Percentiles rank a stretch among this genome's conserved stretches.
Evolutionary conservation across 2,113 vertebrate species (phyloP).

Genomic region (Callipepla squamata): DNA sequence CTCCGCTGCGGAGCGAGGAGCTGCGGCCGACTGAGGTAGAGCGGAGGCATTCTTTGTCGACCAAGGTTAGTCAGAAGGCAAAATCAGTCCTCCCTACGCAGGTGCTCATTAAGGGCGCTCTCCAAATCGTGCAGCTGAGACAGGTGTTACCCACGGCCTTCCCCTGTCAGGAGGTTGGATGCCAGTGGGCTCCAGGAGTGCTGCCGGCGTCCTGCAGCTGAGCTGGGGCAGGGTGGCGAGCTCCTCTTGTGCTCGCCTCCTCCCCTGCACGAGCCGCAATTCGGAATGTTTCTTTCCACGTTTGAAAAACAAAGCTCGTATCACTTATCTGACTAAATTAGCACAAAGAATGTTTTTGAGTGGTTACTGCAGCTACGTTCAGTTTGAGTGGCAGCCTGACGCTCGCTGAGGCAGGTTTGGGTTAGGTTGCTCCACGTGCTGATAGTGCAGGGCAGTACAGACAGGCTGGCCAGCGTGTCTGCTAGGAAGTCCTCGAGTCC

Average conservation of each 20-base stretch:
- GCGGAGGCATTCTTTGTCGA: conserved; percentile 17
- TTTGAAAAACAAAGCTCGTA: background rate
- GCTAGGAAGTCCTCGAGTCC: background rate
- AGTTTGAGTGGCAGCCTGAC: background rate
- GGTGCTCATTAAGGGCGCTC: background rate
- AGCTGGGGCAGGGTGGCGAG: background rate
- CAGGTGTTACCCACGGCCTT: background rate
- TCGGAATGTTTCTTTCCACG: background rate
- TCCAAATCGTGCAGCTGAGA: background rate
- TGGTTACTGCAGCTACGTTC: background rate
- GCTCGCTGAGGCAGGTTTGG: background rate
- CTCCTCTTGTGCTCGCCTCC: background rate
- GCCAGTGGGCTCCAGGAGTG: accelerated
- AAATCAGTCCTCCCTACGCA: background rate
- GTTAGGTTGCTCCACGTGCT: background rate
- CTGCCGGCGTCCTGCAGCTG: background rate
- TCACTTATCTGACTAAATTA: background rate
- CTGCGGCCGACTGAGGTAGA: conserved; percentile 32
- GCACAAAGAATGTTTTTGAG: background rate
- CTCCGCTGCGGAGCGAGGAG: background rate
- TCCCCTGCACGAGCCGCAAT: background rate
- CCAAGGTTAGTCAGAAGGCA: background rate
- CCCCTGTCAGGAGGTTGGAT: background rate
- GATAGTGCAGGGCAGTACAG: background rate
- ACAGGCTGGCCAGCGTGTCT: background rate